These are phyloP conservation scores for Gnathonemus echidnorhynchus DNA, from an alignment of 2,113 vertebrate species.

Conservation along the genomic window DNA sequence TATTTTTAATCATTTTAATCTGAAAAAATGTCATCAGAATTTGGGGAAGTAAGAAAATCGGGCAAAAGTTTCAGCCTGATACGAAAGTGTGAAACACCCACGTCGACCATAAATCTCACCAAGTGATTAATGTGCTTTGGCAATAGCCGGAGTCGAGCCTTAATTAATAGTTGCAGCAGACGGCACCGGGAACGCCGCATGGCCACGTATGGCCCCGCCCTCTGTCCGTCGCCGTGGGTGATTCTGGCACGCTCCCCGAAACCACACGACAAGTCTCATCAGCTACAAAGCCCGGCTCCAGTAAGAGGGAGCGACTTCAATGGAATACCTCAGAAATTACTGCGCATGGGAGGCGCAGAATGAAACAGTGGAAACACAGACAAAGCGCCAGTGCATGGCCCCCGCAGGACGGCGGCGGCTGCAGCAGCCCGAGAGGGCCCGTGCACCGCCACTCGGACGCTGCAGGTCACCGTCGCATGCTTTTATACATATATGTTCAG, in stretches of 20 bases:
- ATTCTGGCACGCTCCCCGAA: conserved; percentile 64
- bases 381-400: neutral
- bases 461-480: neutral
- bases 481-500: neutral
- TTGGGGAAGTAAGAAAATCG: neutral
- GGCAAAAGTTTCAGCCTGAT: conserved; percentile 42
- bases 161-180: conserved; percentile 59
- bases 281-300: conserved; percentile 68
- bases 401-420: neutral
- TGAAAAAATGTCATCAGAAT: neutral
- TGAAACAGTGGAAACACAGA: conserved; percentile 59
- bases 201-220: conserved; percentile 65
- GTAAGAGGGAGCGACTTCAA: conserved; percentile 67
- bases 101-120: conserved; percentile 56
- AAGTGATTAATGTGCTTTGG: conserved; percentile 47
- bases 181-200: conserved; percentile 50
- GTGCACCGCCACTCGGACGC: neutral
- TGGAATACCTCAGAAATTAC: conserved; percentile 71
- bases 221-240: conserved; percentile 59
- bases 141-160: conserved; percentile 53
- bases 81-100: conserved; percentile 58
- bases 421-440: neutral
- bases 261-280: conserved; percentile 82
- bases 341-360: conserved; percentile 52
- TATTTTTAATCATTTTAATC: neutral